These are phyloP conservation scores for Polymixis lichenea DNA, from an alignment of 2,888 invertebrate species.

Conservation along the genomic window DNA sequence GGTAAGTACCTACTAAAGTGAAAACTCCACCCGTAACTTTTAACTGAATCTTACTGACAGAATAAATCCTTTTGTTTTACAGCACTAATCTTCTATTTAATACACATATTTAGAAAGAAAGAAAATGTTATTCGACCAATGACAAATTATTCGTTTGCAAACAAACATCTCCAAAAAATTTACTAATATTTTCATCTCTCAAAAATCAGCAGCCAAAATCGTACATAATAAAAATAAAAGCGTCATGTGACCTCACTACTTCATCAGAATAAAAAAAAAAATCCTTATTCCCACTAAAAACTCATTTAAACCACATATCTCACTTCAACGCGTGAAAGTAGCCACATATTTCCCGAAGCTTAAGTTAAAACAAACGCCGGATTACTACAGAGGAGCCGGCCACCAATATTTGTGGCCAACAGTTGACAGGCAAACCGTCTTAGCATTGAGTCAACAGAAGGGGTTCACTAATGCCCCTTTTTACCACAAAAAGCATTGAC, in stretches of 20 bases:
- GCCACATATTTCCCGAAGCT: conserved; percentile 55
- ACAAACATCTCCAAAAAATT: background rate
- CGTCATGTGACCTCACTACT: background rate
- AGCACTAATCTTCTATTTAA: background rate
- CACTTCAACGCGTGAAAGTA: conserved; percentile 63
- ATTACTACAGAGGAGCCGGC: conserved; percentile 87
- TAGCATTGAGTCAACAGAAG: conserved; percentile 87
- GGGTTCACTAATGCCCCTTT: conserved; percentile 90
- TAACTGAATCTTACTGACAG: background rate
- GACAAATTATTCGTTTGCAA: background rate
- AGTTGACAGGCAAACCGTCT: conserved; percentile 90
- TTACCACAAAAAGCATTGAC: conserved; percentile 88
- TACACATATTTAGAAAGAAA: background rate
- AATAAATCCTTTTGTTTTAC: background rate
- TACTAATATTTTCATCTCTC: background rate
- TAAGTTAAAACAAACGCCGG: conserved; percentile 68
- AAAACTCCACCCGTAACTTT: background rate
- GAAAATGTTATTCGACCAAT: background rate
- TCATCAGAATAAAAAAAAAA: background rate
- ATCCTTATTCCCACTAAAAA: conserved; percentile 8
- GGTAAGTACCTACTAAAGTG: background rate
- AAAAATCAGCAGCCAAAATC: background rate
- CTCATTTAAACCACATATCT: conserved; percentile 55
- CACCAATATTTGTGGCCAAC: conserved; percentile 83
- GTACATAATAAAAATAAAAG: background rate